Percentiles rank a stretch among this genome's conserved stretches.
phyloP scores from a whole-genome alignment of 2,113 vertebrate species.

The Cephalophus harveyi region DNA sequence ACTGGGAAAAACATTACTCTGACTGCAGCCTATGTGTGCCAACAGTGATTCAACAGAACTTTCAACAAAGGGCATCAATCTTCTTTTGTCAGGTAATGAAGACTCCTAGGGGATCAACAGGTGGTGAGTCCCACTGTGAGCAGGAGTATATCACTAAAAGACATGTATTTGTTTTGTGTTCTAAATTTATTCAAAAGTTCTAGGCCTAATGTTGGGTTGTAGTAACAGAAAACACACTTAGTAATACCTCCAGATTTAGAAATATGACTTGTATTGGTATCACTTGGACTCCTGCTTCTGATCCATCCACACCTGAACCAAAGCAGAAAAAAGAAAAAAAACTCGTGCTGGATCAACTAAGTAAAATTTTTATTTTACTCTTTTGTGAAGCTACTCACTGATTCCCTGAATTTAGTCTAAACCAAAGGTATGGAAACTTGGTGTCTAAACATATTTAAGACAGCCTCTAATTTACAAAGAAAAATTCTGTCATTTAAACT shows the following conservation, averaged over 20 bases:
- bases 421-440: not conserved
- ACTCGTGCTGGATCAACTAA: not conserved
- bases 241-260: not conserved
- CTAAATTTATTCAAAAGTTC: not conserved
- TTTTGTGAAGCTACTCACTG: not conserved
- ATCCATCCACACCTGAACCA: not conserved
- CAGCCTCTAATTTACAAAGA: not conserved
- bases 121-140: not conserved
- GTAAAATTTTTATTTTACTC: not conserved
- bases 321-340: not conserved
- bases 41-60: not conserved
- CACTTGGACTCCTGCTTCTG: not conserved
- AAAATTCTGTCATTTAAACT: not conserved
- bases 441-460: not conserved
- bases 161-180: not conserved
- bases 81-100: not conserved
- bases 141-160: not conserved
- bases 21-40: not conserved
- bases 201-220: not conserved
- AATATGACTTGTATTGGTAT: not conserved
- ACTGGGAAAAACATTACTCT: not conserved
- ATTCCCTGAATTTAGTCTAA: not conserved
- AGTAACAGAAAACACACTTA: not conserved
- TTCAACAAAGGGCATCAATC: not conserved
- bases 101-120: not conserved